A percentile compares a stretch with the other conserved stretches of the same genome.
phyloP scores from a whole-genome alignment of 2,888 invertebrate genomes.

The Autographa gamma region DNA sequence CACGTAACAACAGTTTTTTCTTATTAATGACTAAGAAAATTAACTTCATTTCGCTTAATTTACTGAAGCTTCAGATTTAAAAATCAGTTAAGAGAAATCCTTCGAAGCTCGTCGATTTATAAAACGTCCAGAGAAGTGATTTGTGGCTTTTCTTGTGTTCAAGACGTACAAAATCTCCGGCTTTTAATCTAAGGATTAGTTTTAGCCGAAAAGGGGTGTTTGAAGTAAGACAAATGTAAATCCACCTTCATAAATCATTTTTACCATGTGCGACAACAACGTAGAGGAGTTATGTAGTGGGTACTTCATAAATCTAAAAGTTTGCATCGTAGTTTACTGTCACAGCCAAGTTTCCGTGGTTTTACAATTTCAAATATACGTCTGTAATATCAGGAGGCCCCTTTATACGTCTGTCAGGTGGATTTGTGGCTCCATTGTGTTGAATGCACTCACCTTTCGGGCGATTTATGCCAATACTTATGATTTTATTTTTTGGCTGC shows the following conservation, averaged over 20 bases:
- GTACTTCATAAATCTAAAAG: slow-evolving; percentile 79
- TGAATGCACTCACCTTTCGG: slow-evolving; percentile 60
- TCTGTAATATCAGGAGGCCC: slow-evolving; percentile 61
- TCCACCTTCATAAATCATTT: slow-evolving; percentile 69
- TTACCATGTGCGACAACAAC: slow-evolving; percentile 67
- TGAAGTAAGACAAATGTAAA: slow-evolving; percentile 69
- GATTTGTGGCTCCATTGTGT: slow-evolving; percentile 63
- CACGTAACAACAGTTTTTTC: background rate
- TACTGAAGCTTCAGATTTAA: slow-evolving; percentile 21
- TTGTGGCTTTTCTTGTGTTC: slow-evolving; percentile 45
- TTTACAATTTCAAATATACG: slow-evolving; percentile 73
- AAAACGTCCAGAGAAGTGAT: slow-evolving; percentile 34
- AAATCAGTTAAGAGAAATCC: slow-evolving; percentile 35
- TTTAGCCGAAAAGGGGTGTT: slow-evolving; percentile 63
- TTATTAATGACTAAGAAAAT: background rate
- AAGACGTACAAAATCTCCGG: slow-evolving; percentile 55
- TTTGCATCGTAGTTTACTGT: slow-evolving; percentile 75
- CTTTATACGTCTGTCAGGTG: slow-evolving; percentile 57
- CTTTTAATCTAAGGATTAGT: slow-evolving; percentile 65
- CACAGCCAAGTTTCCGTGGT: slow-evolving; percentile 70
- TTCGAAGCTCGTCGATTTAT: slow-evolving; percentile 30
- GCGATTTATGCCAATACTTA: slow-evolving; percentile 42
- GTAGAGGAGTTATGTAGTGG: slow-evolving; percentile 60
- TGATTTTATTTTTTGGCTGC: slow-evolving; percentile 22
- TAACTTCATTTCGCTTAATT: slow-evolving; percentile 21